A percentile compares a stretch with the other conserved stretches of the same genome.
Conservation (phyloP, 2,113 vertebrate species). For the Tetrax tetrax region DNA sequence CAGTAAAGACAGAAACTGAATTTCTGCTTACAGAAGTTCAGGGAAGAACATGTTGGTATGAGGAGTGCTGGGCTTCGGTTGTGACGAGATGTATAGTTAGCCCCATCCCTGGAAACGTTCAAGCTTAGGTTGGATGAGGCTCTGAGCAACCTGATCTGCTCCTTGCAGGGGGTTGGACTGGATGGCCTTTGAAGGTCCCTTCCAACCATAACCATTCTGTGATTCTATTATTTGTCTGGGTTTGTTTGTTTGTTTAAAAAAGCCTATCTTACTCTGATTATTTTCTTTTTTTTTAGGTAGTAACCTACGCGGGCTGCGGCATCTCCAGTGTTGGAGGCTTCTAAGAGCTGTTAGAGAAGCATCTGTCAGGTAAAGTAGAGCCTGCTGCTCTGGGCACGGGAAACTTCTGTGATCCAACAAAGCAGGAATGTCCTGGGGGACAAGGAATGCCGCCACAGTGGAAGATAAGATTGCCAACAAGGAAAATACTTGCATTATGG, state of each 20-base stretch:
- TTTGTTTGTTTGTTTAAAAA: no score
- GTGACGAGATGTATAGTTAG: not conserved
- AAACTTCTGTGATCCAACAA: not conserved
- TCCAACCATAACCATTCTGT: no score
- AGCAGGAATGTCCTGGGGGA: not conserved
- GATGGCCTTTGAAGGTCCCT: no score
- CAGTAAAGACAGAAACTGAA: not conserved
- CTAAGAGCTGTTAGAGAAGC: not conserved
- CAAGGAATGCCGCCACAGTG: not conserved
- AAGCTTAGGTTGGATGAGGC: no score
- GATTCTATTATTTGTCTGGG: no score
- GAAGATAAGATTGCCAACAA: not conserved
- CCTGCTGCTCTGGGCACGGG: not conserved
- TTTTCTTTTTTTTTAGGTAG: not conserved
- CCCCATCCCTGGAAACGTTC: no score
- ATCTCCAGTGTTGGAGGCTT: conserved; percentile 2
- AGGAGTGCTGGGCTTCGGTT: not conserved
- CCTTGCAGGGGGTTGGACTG: no score
- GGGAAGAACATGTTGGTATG: not conserved
- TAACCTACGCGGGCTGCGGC: not conserved
- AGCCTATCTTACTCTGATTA: not conserved
- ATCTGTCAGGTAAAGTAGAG: conserved; percentile 37
- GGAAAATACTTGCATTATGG: not conserved
- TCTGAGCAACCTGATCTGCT: no score
- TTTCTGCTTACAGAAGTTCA: not conserved